Conservation (phyloP, 1,140 invertebrate genomes). For the Zophobas atratus region DNA sequence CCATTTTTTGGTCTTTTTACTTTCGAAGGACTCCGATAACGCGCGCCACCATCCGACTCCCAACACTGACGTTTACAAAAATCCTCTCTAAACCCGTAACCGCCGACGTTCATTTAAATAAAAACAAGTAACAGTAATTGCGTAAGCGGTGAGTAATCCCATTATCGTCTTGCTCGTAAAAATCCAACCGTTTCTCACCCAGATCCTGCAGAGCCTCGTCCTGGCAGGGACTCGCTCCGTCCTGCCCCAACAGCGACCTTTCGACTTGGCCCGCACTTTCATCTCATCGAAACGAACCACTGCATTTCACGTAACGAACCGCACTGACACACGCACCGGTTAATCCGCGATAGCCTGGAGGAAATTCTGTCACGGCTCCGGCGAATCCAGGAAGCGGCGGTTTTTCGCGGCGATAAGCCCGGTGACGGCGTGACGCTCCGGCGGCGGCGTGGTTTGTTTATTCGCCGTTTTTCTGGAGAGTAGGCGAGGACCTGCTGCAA, state of each 20-base stretch:
- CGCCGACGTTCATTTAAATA: not conserved
- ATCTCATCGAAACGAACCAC: constrained; percentile 43
- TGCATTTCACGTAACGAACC: constrained; percentile 42
- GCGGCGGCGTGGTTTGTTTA: constrained; percentile 4
- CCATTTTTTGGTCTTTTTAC: constrained; percentile 1
- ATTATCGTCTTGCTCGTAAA: not conserved
- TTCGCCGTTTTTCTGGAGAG: constrained; percentile 33
- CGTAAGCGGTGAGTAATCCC: not conserved
- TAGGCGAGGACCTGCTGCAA: constrained; percentile 17
- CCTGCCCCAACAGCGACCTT: constrained; percentile 54
- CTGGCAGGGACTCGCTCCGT: constrained; percentile 47
- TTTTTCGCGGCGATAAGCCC: constrained; percentile 30
- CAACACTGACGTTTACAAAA: not conserved
- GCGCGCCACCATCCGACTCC: not conserved
- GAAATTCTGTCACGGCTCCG: constrained; percentile 24
- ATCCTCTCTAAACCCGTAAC: not conserved
- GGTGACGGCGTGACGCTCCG: not conserved
- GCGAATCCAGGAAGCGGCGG: constrained; percentile 32
- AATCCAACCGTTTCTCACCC: constrained; percentile 48
- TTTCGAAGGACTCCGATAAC: constrained; percentile 8
- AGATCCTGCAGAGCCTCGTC: constrained; percentile 53
- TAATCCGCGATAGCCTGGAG: constrained; percentile 33
- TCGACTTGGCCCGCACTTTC: constrained; percentile 51
- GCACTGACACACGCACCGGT: constrained; percentile 11
- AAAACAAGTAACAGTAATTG: not conserved